These are phyloP conservation scores for Cataglyphis cursor DNA, from an alignment of 2,888 invertebrate genomes.

Conservation along the genomic window DNA sequence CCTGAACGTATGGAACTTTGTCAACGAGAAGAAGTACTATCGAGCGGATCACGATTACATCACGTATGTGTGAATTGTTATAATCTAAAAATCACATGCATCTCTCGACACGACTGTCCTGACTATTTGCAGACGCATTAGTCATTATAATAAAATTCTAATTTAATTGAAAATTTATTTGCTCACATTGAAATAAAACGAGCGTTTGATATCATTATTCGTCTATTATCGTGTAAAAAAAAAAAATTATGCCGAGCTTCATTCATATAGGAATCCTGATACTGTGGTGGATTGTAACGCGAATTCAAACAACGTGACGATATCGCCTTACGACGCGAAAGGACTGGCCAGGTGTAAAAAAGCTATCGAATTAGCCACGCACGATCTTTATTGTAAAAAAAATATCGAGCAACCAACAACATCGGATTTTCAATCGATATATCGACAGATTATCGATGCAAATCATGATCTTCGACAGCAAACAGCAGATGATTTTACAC, in stretches of 20 bases:
- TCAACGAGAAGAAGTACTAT: slow-evolving; percentile 76
- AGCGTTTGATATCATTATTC: background rate
- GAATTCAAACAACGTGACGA: background rate
- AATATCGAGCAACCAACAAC: background rate
- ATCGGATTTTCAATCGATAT: background rate
- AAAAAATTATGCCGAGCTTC: background rate
- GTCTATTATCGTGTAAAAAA: background rate
- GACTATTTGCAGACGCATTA: background rate
- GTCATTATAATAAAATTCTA: background rate
- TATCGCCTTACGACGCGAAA: background rate
- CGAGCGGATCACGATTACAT: slow-evolving; percentile 65
- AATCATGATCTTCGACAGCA: background rate
- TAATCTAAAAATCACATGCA: background rate
- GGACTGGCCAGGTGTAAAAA: background rate
- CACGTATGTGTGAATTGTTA: slow-evolving; percentile 8
- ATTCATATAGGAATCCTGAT: background rate
- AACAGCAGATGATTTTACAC: background rate
- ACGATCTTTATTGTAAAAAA: background rate
- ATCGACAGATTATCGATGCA: background rate
- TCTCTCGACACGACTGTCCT: background rate
- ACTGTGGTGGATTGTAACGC: background rate
- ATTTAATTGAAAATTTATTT: background rate
- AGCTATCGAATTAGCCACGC: background rate
- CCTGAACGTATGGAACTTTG: slow-evolving; percentile 73
- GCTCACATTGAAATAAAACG: background rate